These are phyloP conservation scores for Hesperia comma DNA, from an alignment of 2,888 invertebrate genomes.

Conservation along the genomic window DNA sequence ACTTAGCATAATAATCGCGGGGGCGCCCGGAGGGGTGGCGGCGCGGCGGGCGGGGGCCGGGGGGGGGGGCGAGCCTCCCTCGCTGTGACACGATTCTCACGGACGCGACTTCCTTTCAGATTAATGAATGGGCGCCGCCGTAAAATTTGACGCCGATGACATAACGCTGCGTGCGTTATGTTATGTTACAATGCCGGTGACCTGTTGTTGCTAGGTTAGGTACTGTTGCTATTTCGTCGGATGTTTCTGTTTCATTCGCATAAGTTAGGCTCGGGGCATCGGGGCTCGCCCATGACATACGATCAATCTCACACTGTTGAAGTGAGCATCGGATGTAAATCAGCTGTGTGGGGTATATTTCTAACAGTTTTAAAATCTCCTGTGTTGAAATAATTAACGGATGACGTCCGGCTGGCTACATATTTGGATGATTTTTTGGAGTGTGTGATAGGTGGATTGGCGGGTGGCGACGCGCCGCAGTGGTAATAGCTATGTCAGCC, in stretches of 20 bases:
- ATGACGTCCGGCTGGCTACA: too few relatives aligned
- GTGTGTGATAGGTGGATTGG: too few relatives aligned
- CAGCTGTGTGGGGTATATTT: neutral
- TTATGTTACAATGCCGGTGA: conserved; percentile 26
- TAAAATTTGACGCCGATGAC: conserved; percentile 69
- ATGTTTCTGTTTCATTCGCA: neutral
- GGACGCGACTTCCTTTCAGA: conserved; percentile 76
- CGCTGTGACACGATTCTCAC: conserved; percentile 82
- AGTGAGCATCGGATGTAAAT: neutral
- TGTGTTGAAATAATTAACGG: too few relatives aligned
- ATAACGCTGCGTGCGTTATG: conserved; percentile 52
- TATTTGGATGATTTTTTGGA: too few relatives aligned
- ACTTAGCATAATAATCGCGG: conserved; percentile 83
- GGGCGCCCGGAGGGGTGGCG: conserved; percentile 51
- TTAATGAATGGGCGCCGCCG: conserved; percentile 78
- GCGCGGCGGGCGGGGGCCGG: conserved; percentile 46
- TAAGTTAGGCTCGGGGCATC: neutral
- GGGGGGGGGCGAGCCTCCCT: conserved; percentile 53
- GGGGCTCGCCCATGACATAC: neutral
- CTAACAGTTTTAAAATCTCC: too few relatives aligned
- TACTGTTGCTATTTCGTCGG: conserved; percentile 5
- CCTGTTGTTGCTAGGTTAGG: neutral
- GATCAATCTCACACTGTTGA: neutral
- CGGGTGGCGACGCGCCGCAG: too few relatives aligned
- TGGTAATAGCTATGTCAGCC: too few relatives aligned